Conservation (phyloP, 2,888 invertebrate genomes). For the Pycnomerus fuliginosus region DNA sequence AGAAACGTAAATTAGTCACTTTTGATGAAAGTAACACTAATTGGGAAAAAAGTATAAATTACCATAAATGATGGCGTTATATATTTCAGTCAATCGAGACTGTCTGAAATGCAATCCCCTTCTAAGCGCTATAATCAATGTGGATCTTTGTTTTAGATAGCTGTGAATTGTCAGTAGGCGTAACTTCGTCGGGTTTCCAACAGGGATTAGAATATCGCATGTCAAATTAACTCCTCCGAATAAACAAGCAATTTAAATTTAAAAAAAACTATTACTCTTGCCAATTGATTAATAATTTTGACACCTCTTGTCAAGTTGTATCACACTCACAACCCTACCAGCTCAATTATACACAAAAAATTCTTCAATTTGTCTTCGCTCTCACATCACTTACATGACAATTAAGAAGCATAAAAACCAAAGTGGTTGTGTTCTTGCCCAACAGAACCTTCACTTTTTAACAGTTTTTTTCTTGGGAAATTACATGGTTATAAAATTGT, state of each 20-base stretch:
- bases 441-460: no score
- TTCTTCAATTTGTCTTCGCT: no score
- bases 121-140: constrained; percentile 35
- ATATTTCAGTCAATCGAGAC: constrained; percentile 2
- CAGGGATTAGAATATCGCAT: constrained; percentile 18
- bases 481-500: no score
- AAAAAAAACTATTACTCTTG: constrained; percentile 26
- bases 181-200: constrained; percentile 35
- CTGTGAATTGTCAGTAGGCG: constrained; percentile 38
- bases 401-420: no score
- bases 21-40: constrained; percentile 5
- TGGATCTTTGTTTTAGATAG: constrained; percentile 35
- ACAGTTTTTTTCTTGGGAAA: no score
- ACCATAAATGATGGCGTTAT: constrained; percentile 15
- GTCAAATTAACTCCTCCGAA: constrained; percentile 17
- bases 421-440: no score
- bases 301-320: no score
- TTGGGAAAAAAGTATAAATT: constrained; percentile 7
- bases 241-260: constrained; percentile 13
- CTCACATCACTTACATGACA: no score
- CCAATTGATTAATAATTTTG: constrained; percentile 23
- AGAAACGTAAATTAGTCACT: background rate
- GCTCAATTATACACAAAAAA: no score
- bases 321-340: no score
- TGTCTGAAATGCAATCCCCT: constrained; percentile 2